Conservation (phyloP, 1,140 invertebrate species). For the Melanaphis sacchari region DNA sequence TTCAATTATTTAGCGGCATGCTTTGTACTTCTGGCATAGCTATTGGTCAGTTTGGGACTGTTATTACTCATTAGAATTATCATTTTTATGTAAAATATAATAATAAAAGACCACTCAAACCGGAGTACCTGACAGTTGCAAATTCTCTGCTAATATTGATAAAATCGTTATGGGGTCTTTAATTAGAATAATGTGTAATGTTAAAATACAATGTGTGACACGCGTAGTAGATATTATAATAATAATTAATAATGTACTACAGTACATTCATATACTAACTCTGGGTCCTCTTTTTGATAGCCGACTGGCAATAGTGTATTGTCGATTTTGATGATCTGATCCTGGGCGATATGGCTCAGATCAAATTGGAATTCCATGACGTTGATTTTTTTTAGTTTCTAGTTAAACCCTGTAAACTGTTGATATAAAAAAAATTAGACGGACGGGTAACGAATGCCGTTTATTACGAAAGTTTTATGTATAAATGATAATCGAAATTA, state of each 20-base stretch:
- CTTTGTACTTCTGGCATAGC: neutral
- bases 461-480: neutral
- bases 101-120: neutral
- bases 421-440: neutral
- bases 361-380: slow-evolving; percentile 43
- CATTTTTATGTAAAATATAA: neutral
- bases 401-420: neutral
- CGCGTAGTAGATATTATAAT: neutral
- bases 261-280: slow-evolving; percentile 59
- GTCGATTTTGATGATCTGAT: slow-evolving; percentile 47
- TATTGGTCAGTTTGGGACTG: neutral
- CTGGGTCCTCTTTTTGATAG: neutral
- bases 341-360: slow-evolving; percentile 17
- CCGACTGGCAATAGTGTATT: slow-evolving; percentile 31
- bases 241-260: neutral
- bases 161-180: neutral
- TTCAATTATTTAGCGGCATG: neutral
- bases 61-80: neutral
- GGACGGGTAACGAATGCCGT: neutral
- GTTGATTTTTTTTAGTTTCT: neutral
- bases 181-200: neutral
- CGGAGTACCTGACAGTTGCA: neutral
- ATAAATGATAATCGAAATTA: neutral
- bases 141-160: neutral
- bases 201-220: neutral